Conservation (phyloP, 2,113 vertebrate species). For the Oryzias woworae region DNA sequence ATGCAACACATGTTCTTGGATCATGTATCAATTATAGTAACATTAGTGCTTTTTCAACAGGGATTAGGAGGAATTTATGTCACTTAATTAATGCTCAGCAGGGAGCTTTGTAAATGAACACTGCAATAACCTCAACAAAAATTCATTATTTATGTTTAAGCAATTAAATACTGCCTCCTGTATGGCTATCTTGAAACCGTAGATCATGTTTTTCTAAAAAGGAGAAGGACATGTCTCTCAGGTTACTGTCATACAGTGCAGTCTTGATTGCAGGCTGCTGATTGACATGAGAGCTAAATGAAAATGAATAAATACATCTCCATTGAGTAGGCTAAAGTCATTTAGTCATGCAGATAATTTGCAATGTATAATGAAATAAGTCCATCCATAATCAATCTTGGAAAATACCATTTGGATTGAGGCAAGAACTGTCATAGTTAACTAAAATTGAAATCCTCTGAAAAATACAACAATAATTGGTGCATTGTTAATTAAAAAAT, state of each 20-base stretch:
- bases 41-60: constrained; percentile 48
- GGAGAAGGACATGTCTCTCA: constrained; percentile 58
- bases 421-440: no score
- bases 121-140: constrained; percentile 60
- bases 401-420: no score
- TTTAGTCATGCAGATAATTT: no score
- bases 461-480: no score
- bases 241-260: constrained; percentile 62
- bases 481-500: background rate
- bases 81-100: constrained; percentile 78
- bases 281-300: constrained; percentile 57
- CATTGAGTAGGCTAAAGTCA: background rate
- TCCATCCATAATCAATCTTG: no score
- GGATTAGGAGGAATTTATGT: constrained; percentile 65
- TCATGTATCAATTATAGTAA: constrained; percentile 25
- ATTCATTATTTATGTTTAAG: constrained; percentile 73
- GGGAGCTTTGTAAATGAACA: constrained; percentile 70
- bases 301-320: constrained; percentile 4
- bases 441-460: no score
- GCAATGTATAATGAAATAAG: no score
- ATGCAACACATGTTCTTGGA: constrained; percentile 1
- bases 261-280: constrained; percentile 71
- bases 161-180: constrained; percentile 75
- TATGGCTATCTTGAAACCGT: constrained; percentile 65
- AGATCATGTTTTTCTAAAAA: constrained; percentile 71